phyloP scores from a whole-genome alignment of 2,797 vertebrate genomes.

The Pangasius macronema region DNA sequence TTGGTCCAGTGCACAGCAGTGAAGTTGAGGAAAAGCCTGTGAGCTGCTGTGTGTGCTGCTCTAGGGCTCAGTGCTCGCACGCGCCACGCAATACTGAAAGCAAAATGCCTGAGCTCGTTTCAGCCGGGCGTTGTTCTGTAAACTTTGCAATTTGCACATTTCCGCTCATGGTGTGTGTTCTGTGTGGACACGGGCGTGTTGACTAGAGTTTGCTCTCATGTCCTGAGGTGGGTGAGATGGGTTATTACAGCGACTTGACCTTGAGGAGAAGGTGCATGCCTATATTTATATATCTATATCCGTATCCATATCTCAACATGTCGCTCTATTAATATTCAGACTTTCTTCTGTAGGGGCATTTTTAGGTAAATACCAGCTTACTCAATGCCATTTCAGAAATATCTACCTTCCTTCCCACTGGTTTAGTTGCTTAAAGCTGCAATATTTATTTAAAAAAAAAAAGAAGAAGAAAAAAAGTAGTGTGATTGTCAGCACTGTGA shows the following conservation, averaged over 20 bases:
- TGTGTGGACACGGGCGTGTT: not conserved
- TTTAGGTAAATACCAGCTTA: conserved; percentile 12
- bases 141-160: conserved; percentile 56
- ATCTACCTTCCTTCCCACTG: not conserved
- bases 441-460: not conserved
- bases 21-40: not conserved
- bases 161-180: conserved; percentile 33
- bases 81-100: conserved; percentile 35
- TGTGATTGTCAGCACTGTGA: not conserved
- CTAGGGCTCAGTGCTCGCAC: not conserved
- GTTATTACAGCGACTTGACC: not conserved
- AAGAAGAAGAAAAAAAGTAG: not conserved
- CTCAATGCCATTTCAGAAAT: not conserved
- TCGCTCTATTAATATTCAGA: not conserved
- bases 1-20: not conserved
- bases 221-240: not conserved
- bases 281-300: not conserved
- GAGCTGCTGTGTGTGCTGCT: too few species aligned
- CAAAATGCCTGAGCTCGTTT: conserved; percentile 11
- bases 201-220: not conserved
- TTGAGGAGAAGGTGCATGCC: not conserved
- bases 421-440: not conserved
- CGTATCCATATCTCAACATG: not conserved
- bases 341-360: not conserved
- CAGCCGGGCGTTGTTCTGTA: conserved; percentile 51